Percentiles rank a stretch among this genome's conserved stretches.
Conservation (phyloP, 2,797 vertebrate genomes). For the Myotis planiceps region DNA sequence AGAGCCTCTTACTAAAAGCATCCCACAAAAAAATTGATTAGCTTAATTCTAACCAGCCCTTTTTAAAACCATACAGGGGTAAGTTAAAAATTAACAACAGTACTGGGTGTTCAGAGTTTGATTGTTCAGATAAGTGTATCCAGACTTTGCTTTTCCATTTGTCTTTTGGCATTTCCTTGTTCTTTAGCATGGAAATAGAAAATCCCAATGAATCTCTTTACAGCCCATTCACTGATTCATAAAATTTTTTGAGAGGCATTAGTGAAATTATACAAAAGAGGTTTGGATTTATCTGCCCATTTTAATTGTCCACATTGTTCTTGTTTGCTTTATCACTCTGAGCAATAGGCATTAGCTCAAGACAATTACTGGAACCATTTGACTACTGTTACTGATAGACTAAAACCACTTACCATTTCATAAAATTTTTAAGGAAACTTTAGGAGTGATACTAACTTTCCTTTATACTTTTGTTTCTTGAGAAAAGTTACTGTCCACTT, state of each 20-base stretch:
- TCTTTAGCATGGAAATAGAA: slow-evolving; percentile 1
- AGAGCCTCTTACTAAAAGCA: slow-evolving; percentile 20
- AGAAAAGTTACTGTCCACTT: not conserved
- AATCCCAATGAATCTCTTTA: not conserved
- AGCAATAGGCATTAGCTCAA: not conserved
- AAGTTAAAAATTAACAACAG: not conserved
- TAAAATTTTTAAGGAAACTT: not conserved
- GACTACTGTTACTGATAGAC: not conserved
- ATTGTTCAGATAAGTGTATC: not conserved
- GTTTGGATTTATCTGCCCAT: slow-evolving; percentile 7
- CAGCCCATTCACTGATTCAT: not conserved
- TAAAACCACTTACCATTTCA: not conserved
- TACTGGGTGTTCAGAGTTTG: not conserved
- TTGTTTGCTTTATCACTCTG: not conserved
- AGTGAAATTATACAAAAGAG: slow-evolving; percentile 21
- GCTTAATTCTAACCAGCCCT: not conserved
- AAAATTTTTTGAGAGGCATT: not conserved
- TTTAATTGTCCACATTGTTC: slow-evolving; percentile 30
- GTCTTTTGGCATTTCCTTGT: not conserved
- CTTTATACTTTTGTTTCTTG: not conserved
- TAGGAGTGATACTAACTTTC: not conserved
- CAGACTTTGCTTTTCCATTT: slow-evolving; percentile 24
- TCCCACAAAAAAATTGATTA: not conserved
- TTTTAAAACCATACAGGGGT: not conserved
- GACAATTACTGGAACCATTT: not conserved